phyloP scores from a whole-genome alignment of 2,113 vertebrate genomes.

The Fulmarus glacialis region DNA sequence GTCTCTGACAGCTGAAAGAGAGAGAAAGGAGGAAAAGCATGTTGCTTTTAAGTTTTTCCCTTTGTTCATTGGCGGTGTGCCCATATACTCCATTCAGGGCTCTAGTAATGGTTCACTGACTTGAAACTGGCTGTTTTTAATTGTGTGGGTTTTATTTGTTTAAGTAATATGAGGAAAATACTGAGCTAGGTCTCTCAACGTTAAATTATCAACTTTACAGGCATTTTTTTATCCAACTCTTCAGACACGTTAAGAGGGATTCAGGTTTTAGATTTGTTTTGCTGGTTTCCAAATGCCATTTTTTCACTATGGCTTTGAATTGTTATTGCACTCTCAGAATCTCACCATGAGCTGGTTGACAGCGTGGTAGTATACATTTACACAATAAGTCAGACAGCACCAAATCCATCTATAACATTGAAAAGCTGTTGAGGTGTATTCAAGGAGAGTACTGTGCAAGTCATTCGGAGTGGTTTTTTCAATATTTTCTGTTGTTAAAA shows the following conservation, averaged over 20 bases:
- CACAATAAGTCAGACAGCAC: background rate
- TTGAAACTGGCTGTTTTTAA: constrained; percentile 45
- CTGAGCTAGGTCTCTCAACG: background rate
- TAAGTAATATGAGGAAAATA: constrained; percentile 34
- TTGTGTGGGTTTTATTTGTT: constrained; percentile 34
- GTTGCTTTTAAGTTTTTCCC: constrained; percentile 41
- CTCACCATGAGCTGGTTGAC: background rate
- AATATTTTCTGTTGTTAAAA: background rate
- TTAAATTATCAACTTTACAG: constrained; percentile 9
- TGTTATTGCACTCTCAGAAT: background rate
- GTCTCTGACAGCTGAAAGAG: constrained; percentile 34
- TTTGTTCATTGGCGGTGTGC: constrained; percentile 10
- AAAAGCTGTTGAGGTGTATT: background rate
- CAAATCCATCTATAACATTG: background rate
- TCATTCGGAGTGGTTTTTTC: background rate
- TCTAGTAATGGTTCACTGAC: constrained; percentile 29
- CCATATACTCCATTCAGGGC: background rate
- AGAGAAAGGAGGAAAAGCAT: background rate
- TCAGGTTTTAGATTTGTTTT: background rate
- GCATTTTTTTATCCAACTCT: background rate
- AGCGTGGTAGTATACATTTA: background rate
- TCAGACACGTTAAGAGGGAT: background rate
- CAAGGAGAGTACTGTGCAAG: background rate
- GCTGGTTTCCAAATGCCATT: background rate
- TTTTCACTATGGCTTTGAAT: background rate